Evolutionary conservation across 2,888 invertebrate genomes (phyloP).

Genomic region (Lasioglossum vierecki): DNA sequence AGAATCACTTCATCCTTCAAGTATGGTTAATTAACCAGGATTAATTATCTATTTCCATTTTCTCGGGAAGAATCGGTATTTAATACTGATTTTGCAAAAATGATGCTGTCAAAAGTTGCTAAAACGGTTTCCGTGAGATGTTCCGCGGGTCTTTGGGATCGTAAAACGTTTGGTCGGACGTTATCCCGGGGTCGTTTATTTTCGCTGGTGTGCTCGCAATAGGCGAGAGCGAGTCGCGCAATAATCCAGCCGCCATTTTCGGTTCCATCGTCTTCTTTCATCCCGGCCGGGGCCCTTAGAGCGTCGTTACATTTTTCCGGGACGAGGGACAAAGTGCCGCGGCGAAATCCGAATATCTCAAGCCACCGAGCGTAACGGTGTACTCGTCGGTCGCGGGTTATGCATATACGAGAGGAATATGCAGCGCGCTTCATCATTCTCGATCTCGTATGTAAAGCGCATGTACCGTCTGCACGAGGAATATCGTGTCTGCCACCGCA

Average conservation of each 20-base stretch:
- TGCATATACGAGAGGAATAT: conserved; percentile 57
- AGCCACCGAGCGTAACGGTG: conserved; percentile 52
- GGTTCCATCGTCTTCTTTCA: conserved; percentile 17
- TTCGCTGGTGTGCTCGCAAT: background rate
- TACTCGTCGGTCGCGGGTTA: conserved; percentile 53
- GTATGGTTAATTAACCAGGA: too few species aligned
- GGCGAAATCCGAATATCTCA: conserved; percentile 65
- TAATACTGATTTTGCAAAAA: background rate
- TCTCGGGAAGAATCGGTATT: too few species aligned
- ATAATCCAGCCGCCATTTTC: background rate
- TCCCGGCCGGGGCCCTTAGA: background rate
- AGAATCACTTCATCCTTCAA: too few species aligned
- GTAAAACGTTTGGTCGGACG: background rate
- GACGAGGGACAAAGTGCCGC: conserved; percentile 58
- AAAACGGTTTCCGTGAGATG: background rate
- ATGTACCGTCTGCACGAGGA: conserved; percentile 42
- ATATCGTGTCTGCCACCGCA: conserved; percentile 49
- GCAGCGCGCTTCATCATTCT: conserved; percentile 67
- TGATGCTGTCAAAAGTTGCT: background rate
- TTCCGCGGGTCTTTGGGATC: background rate
- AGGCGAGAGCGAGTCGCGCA: background rate
- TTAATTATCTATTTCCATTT: too few species aligned
- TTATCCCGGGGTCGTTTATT: background rate
- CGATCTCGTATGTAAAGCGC: conserved; percentile 63
- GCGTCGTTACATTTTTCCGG: conserved; percentile 53